Evolutionary conservation across 2,888 invertebrate species (phyloP).

Genomic region (Nebria salina): DNA sequence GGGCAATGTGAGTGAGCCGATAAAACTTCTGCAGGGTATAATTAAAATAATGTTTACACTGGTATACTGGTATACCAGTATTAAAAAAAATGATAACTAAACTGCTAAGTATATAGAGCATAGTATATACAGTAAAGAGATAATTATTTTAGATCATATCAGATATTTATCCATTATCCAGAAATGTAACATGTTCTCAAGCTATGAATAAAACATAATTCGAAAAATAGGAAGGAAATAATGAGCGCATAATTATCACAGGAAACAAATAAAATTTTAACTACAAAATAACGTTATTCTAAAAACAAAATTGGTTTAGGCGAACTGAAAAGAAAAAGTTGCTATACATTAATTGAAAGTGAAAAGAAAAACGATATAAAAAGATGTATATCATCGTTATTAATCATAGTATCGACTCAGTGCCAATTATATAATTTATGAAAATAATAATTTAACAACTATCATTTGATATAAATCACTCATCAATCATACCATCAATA

Average conservation of each 20-base stretch:
- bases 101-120: no score
- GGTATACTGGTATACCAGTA: not conserved
- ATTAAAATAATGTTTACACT: not conserved
- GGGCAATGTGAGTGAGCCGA: not conserved
- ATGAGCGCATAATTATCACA: not conserved
- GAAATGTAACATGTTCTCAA: no score
- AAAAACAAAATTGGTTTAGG: not conserved
- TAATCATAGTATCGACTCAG: not conserved
- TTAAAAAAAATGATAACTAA: not conserved
- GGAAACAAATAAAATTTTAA: not conserved
- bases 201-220: not conserved
- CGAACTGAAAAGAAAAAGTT: not conserved
- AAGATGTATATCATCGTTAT: not conserved
- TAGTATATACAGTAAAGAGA: not conserved
- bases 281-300: not conserved
- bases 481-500: not conserved
- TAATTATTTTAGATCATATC: no score
- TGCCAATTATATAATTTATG: not conserved
- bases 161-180: no score
- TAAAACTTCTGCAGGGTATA: not conserved
- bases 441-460: not conserved
- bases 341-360: not conserved
- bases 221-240: not conserved
- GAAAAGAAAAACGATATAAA: not conserved
- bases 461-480: not conserved